Evolutionary conservation across 2,797 vertebrate species (phyloP), one percentile per base, ranked within the genome.

Genomic region (Sciaenops ocellatus): DNA sequence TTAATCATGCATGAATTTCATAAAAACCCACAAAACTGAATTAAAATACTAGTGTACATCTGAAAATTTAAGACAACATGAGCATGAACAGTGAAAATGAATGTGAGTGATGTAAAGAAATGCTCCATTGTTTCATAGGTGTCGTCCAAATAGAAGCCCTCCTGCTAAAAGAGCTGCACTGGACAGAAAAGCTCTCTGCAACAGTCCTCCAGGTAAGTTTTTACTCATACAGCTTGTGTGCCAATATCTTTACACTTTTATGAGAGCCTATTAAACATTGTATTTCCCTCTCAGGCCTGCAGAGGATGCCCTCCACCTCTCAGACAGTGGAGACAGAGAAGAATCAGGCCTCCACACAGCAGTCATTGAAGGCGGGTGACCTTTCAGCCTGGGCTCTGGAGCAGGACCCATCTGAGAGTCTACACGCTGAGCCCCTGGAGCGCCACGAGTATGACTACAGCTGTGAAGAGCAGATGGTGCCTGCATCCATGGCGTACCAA

Each of bases 381-480:
- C 90, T 83, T 65, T 85, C 93, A 30, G 78, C 89, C 62, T 95
- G 93, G 94, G 55, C 83, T 0, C 52, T 11, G n/a, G 93, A 95
- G 85, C 95, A 91, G 69, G 92, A 80, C 3, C 51, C 81, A 20
- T 87, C 73, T 57, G 91, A 93, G 13, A 74, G 77, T 50, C 78
- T 87, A 0, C 91, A 94, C 1, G 24, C 86, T 0, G 92, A 94
- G 38, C 79, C 89, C 0, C 82, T 67, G 87, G 92, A 90, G n/a
- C 85, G 93, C n/a, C 89, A 86, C 24, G 92, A 55, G 66, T 93
- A 90, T 64, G 93, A 95, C 50, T 85, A 80, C 20, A 83, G 93
- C 83, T 78, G 90, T 60, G 90, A 94, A 3, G 95, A 96, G 68
- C 96, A 96, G 93, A 95, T 94, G 82, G 94, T 94, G 67, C 95